phyloP scores from a whole-genome alignment of 2,888 invertebrate species.

The Netelia melanura region DNA sequence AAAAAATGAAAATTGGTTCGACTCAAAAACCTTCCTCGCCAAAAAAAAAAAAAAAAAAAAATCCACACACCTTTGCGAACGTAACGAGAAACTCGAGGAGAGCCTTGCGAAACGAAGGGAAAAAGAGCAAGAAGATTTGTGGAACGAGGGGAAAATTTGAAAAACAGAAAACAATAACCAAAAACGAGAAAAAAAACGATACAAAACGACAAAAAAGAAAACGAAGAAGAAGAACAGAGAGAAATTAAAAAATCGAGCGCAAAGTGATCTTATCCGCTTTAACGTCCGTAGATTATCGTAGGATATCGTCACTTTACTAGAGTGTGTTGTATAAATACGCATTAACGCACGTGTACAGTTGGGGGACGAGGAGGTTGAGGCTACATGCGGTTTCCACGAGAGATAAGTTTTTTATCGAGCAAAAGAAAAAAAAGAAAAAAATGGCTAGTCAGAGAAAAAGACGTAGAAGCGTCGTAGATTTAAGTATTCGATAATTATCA shows the following conservation, averaged over 20 bases:
- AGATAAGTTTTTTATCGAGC: conserved; percentile 72
- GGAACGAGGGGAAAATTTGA: conserved; percentile 58
- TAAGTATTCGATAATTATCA: conserved; percentile 53
- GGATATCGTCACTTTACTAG: conserved; percentile 75
- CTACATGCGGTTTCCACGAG: conserved; percentile 73
- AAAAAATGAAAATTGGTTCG: no score
- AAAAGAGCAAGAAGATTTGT: conserved; percentile 43
- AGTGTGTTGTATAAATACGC: conserved; percentile 73
- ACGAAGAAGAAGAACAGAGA: background rate
- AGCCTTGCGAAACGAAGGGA: conserved; percentile 48
- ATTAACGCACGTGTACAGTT: conserved; percentile 75
- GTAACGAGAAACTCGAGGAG: background rate
- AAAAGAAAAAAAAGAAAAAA: conserved; percentile 18
- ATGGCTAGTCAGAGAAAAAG: conserved; percentile 33
- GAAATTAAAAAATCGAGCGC: conserved; percentile 70
- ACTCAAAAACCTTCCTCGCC: no score
- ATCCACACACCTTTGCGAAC: background rate
- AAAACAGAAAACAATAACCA: conserved; percentile 7
- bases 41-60: no score
- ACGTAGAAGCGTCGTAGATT: conserved; percentile 52
- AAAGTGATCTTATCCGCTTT: conserved; percentile 82
- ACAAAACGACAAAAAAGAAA: no score
- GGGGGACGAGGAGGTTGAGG: conserved; percentile 71
- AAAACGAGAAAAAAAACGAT: conserved; percentile 5
- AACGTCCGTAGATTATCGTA: conserved; percentile 80